phyloP scores from a whole-genome alignment of 2,797 vertebrate genomes.

The Sebastes diploproa region DNA sequence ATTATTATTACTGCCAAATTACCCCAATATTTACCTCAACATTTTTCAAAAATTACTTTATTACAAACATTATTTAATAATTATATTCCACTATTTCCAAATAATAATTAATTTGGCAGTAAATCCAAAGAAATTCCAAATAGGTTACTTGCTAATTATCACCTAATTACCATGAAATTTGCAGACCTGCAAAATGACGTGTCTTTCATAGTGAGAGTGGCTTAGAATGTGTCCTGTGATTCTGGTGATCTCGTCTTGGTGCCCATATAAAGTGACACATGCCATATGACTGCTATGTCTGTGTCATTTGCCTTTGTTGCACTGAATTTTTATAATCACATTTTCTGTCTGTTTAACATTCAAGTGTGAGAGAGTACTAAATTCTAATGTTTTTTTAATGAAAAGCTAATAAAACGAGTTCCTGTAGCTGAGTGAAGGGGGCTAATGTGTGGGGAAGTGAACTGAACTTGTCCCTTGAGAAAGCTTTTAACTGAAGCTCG shows the following conservation, averaged over 20 bases:
- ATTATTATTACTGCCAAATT: too few species aligned
- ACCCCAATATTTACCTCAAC: too few species aligned
- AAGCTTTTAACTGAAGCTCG: neutral
- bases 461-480: neutral
- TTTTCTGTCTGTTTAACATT: neutral
- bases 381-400: neutral
- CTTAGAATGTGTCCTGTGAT: neutral
- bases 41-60: too few species aligned
- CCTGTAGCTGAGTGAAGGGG: neutral
- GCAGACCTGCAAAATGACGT: too few species aligned
- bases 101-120: too few species aligned
- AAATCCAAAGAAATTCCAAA: too few species aligned
- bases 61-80: too few species aligned
- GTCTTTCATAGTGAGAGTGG: neutral
- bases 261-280: neutral
- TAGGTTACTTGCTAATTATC: too few species aligned
- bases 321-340: neutral
- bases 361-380: neutral
- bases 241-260: neutral
- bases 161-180: too few species aligned
- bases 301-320: neutral
- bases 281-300: neutral
- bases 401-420: neutral
- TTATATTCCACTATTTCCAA: too few species aligned
- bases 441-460: neutral